Conservation (phyloP, 2,797 vertebrate genomes). For the Hyperoplus lanceolatus region DNA sequence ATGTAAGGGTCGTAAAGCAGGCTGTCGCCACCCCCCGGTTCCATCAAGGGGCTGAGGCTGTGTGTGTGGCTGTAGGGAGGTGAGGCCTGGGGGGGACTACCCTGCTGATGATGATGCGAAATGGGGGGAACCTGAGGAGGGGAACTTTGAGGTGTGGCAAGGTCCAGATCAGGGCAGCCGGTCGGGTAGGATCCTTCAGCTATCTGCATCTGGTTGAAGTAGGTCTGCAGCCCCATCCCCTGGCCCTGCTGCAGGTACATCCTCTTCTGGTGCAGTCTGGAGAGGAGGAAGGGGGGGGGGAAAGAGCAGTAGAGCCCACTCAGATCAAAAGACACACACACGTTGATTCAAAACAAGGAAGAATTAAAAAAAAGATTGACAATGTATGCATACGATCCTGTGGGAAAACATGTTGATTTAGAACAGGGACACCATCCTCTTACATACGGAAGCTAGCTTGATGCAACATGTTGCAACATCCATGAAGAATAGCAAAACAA, state of each 20-base stretch:
- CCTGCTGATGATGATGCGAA: slow-evolving; percentile 74
- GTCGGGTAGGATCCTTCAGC: slow-evolving; percentile 91
- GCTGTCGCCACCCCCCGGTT: slow-evolving; percentile 84
- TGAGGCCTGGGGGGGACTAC: slow-evolving; percentile 68
- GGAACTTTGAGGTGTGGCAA: slow-evolving; percentile 69
- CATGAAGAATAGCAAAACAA: slow-evolving; percentile 14
- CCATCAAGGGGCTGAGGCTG: slow-evolving; percentile 89
- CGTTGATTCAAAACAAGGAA: neutral
- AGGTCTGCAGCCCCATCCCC: slow-evolving; percentile 88
- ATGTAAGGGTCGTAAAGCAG: slow-evolving; percentile 91
- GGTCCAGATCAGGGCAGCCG: slow-evolving; percentile 76
- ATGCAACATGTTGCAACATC: neutral
- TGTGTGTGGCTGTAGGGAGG: slow-evolving; percentile 78
- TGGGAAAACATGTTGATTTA: neutral
- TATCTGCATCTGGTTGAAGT: slow-evolving; percentile 99
- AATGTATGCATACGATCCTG: neutral
- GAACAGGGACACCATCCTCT: neutral
- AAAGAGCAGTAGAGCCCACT: slow-evolving; percentile 33
- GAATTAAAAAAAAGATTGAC: neutral
- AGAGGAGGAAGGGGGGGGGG: neutral
- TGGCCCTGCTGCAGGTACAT: slow-evolving; percentile 97
- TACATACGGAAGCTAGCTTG: neutral
- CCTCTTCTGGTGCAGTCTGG: slow-evolving; percentile 96
- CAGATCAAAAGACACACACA: slow-evolving; percentile 7
- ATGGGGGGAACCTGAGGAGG: slow-evolving; percentile 79